phyloP scores from a whole-genome alignment of 1,140 invertebrate genomes.

The Drosophila melanogaster region Release_6_plus_ISO1_MT NT_033777.3:17707001-17707500 shows the following conservation, averaged over 20 bases:
- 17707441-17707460: constrained; percentile 18
- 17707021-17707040: constrained; percentile 55
- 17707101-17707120: background rate
- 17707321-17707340: constrained; percentile 7
- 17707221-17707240: constrained; percentile 61
- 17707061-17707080: constrained; percentile 31
- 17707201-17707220: constrained; percentile 53
- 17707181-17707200: constrained; percentile 28
- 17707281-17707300: constrained; percentile 43
- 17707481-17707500: background rate
- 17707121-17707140: background rate
- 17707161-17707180: constrained; percentile 40
- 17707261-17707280: constrained; percentile 52
- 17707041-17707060: constrained; percentile 48
- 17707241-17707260: constrained; percentile 61
- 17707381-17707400: constrained; percentile 12
- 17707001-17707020: constrained; percentile 20
- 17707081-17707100: background rate
- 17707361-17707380: constrained; percentile 24
- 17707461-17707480: no score
- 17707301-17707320: constrained; percentile 8
- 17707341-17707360: constrained; percentile 35
- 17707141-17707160: background rate
- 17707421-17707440: constrained; percentile 1
- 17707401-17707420: constrained; percentile 10